phyloP scores from a whole-genome alignment of 2,113 vertebrate species.

The Macquaria ambigua region DNA sequence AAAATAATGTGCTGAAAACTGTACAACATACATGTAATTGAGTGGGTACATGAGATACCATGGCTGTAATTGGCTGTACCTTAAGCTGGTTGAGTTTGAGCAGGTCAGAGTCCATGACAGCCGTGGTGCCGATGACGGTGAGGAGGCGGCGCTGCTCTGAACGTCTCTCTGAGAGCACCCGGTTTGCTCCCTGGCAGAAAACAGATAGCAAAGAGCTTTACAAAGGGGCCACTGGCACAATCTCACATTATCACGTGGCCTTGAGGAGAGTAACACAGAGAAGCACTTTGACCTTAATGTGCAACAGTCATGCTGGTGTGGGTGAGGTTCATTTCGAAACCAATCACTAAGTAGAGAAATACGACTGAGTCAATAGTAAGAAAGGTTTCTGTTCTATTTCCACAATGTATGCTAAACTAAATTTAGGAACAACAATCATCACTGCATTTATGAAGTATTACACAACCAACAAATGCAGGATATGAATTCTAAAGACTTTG shows the following conservation, averaged over 20 bases:
- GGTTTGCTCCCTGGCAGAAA: slow-evolving; percentile 86
- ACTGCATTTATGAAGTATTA: neutral
- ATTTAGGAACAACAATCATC: neutral
- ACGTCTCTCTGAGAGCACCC: slow-evolving; percentile 90
- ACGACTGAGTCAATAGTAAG: neutral
- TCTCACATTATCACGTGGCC: slow-evolving; percentile 20
- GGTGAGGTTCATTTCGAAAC: neutral
- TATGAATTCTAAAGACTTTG: neutral
- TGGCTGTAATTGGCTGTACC: slow-evolving; percentile 72
- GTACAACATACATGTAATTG: neutral
- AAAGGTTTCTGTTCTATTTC: neutral
- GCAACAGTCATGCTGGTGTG: neutral
- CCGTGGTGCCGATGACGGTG: slow-evolving; percentile 90
- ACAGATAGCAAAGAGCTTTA: neutral
- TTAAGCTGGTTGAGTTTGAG: slow-evolving; percentile 96
- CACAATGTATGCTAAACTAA: neutral
- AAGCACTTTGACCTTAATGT: slow-evolving; percentile 2
- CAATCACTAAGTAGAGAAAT: neutral
- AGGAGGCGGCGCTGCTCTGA: slow-evolving; percentile 93
- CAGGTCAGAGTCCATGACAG: slow-evolving; percentile 92
- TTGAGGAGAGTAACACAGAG: slow-evolving; percentile 7
- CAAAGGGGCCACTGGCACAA: neutral
- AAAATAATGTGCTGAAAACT: neutral
- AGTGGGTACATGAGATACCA: neutral
- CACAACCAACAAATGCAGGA: neutral